Evolutionary conservation across 2,113 vertebrate genomes (phyloP), one percentile per base, ranked within the genome.

Genomic region (Strigops habroptila): DNA sequence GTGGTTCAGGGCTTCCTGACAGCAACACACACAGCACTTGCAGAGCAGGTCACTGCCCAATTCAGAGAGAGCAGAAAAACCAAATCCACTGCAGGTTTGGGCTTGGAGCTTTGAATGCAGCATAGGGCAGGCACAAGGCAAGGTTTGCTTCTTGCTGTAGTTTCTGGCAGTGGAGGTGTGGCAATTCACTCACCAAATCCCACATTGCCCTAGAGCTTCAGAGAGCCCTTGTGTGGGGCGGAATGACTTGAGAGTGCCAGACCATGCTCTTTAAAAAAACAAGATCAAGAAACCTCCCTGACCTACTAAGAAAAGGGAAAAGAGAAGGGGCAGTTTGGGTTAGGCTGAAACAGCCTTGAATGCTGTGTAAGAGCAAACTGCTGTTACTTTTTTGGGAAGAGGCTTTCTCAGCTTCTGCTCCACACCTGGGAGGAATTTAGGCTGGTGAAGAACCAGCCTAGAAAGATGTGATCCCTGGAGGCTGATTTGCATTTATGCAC

Each of bases 391-490:
- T 74, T 17, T 43, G 31, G 62, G 49, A 87, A 84, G 6, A 65
- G 63, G 15, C 57, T 82, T 93, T 79, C 57, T 84, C 77, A 62
- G 41, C 65, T 87, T 23, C 21, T 78, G 33, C 59, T 82, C 30
- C 41, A 51, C 46, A 82, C 70, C 78, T 94, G 57, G 52, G 67
- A 67, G 82, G 71, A 88, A 39, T 90, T 63, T 49, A 86, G 89
- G 60, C 35, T 1, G 1, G 14, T 43, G 52, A 71, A 60, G 88
- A 86, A 68, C 44, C 55, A 86, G 65, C 76, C 60, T 76, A 82
- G 73, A 78, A 84, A 52, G 79, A 86, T 83, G 88, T 62, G 73
- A 91, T 91, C 57, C 52, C 41, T 48, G 86, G 80, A 82, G 69
- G 73, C 76, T 4, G 16, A 69, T 78, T 44, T 75, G 65, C 68